Percentiles rank a stretch among this genome's conserved stretches.
Evolutionary conservation across 92 coral and sea anemone genomes (phyloP).

Genomic region (Porites evermanni): DNA sequence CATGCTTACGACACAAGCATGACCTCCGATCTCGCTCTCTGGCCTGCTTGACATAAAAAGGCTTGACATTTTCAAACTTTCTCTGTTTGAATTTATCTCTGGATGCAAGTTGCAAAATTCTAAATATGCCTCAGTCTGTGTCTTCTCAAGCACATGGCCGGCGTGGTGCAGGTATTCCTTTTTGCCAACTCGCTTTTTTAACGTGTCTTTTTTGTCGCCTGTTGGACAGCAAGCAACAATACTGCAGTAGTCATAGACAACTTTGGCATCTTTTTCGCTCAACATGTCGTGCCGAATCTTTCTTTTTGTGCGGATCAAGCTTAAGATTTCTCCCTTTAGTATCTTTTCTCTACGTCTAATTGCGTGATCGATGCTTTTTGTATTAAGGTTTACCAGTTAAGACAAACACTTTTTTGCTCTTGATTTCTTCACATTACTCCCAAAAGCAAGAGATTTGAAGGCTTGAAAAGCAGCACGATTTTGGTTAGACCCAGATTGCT

Average conservation of each 20-base stretch:
- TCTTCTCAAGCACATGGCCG: slow-evolving; percentile 28
- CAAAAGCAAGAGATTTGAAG: slow-evolving; percentile 42
- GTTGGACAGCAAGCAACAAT: slow-evolving; percentile 17
- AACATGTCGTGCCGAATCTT: slow-evolving; percentile 17
- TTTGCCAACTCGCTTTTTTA: slow-evolving; percentile 8
- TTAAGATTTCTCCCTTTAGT: slow-evolving; percentile 17
- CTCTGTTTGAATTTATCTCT: slow-evolving; percentile 25
- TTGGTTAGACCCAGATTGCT: slow-evolving; percentile 36
- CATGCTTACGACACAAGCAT: slow-evolving; percentile 33
- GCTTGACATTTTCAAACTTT: slow-evolving; percentile 40
- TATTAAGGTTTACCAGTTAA: slow-evolving; percentile 29
- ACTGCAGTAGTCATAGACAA: slow-evolving; percentile 31
- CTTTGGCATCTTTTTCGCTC: slow-evolving; percentile 23
- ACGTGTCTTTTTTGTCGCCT: not conserved
- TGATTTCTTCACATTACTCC: slow-evolving; percentile 10
- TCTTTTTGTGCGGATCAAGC: slow-evolving; percentile 19
- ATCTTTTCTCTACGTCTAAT: slow-evolving; percentile 14
- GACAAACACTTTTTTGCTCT: slow-evolving; percentile 23
- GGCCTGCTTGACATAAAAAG: slow-evolving; percentile 31
- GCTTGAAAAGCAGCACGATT: slow-evolving; percentile 19
- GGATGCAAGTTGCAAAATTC: slow-evolving; percentile 22
- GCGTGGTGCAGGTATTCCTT: slow-evolving; percentile 31
- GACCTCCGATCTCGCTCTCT: slow-evolving; percentile 26
- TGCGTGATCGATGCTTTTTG: slow-evolving; percentile 33
- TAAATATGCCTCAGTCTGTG: slow-evolving; percentile 22